These are phyloP conservation scores for Eufriesea mexicana DNA, from an alignment of 1,140 invertebrate species.

Conservation along the genomic window DNA sequence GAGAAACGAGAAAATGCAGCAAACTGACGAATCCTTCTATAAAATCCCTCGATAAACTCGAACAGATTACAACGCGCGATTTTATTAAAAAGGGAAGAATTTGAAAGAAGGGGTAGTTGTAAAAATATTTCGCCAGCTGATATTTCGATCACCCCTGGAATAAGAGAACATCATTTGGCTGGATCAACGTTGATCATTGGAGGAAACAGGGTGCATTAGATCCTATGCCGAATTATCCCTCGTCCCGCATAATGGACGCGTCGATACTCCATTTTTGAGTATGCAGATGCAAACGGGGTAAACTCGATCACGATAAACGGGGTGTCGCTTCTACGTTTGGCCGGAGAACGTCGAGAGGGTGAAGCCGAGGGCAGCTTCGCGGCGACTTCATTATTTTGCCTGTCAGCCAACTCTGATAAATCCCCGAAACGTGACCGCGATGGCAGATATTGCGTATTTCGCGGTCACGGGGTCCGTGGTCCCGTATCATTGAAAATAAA, in stretches of 20 bases:
- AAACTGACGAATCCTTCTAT: too few species aligned
- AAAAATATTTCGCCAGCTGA: not conserved
- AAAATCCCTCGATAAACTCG: not conserved
- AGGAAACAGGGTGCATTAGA: not conserved
- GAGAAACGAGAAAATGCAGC: too few species aligned
- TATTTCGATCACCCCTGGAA: not conserved
- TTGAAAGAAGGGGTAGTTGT: too few species aligned
- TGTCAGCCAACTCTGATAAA: slow-evolving; percentile 43
- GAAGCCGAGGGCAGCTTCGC: not conserved
- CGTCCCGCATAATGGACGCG: too few species aligned
- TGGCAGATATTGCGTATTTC: slow-evolving; percentile 41
- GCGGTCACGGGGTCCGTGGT: slow-evolving; percentile 8
- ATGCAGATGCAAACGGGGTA: not conserved
- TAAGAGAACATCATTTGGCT: not conserved
- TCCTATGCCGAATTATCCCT: too few species aligned
- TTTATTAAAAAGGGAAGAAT: not conserved
- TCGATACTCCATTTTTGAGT: slow-evolving; percentile 22
- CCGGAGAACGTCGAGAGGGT: not conserved
- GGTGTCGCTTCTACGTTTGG: not conserved
- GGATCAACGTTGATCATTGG: not conserved
- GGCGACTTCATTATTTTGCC: slow-evolving; percentile 46
- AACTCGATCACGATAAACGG: not conserved
- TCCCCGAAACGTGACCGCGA: slow-evolving; percentile 24
- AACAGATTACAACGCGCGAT: not conserved
- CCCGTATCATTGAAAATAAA: slow-evolving; percentile 22